Conservation (phyloP, 2,113 vertebrate species). For the Speoplatyrhinus poulsoni region DNA sequence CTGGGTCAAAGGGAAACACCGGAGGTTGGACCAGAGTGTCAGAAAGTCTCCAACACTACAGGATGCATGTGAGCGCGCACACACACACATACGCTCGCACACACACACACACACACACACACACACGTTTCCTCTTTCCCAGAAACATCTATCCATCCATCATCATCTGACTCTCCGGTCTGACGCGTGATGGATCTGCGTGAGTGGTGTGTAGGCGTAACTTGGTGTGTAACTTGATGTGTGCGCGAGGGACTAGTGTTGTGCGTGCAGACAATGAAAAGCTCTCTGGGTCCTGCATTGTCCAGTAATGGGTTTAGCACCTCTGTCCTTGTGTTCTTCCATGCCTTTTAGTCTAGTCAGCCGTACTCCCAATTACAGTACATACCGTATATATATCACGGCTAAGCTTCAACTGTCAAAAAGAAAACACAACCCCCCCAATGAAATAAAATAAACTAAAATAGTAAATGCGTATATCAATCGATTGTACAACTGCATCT, state of each 20-base stretch:
- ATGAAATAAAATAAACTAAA: constrained; percentile 18
- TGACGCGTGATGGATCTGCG: constrained; percentile 58
- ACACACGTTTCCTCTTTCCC: constrained; percentile 13
- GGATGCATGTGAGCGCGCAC: not conserved
- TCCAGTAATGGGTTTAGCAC: constrained; percentile 42
- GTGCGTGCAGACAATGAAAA: constrained; percentile 20
- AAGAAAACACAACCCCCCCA: not conserved
- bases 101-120: constrained; percentile 16
- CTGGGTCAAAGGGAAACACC: constrained; percentile 29
- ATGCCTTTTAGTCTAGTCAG: constrained; percentile 32
- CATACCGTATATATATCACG: constrained; percentile 43
- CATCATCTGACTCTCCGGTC: not conserved
- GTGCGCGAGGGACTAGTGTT: not conserved
- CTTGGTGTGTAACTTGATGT: constrained; percentile 11
- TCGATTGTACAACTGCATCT: constrained; percentile 9
- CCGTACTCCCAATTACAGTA: constrained; percentile 36
- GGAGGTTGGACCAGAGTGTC: constrained; percentile 20
- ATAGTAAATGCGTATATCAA: constrained; percentile 5
- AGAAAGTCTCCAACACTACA: constrained; percentile 12
- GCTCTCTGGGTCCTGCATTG: constrained; percentile 27
- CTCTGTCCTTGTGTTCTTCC: constrained; percentile 40
- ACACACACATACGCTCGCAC: not conserved
- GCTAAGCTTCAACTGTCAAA: constrained; percentile 36
- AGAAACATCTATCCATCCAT: constrained; percentile 19
- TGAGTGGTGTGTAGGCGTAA: constrained; percentile 20